Conservation (phyloP, 2,888 invertebrate genomes). For the Achlya flavicornis region DNA sequence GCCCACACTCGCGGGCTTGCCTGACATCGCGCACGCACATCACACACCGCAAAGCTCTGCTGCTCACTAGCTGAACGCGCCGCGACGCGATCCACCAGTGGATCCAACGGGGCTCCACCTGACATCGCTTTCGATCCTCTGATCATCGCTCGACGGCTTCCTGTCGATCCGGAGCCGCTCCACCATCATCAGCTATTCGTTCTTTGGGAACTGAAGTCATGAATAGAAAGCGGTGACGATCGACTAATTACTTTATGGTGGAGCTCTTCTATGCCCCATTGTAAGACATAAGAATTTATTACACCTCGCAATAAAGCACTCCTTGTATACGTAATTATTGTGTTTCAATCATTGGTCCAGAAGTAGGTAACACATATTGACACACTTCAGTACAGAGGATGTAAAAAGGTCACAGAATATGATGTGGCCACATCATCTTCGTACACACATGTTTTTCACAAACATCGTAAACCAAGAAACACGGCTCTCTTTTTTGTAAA, state of each 20-base stretch:
- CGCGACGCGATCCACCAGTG: slow-evolving; percentile 60
- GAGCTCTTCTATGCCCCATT: slow-evolving; percentile 79
- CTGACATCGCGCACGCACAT: slow-evolving; percentile 90
- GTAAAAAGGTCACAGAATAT: slow-evolving; percentile 69
- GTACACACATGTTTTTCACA: slow-evolving; percentile 25
- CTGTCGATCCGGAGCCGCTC: slow-evolving; percentile 53
- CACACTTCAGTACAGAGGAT: slow-evolving; percentile 54
- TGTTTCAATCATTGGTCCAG: slow-evolving; percentile 49
- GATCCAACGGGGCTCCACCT: slow-evolving; percentile 59
- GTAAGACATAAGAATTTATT: slow-evolving; percentile 55
- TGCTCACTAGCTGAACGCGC: slow-evolving; percentile 74
- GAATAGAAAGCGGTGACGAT: slow-evolving; percentile 62
- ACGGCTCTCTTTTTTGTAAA: slow-evolving; percentile 9
- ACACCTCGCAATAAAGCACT: slow-evolving; percentile 57
- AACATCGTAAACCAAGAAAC: slow-evolving; percentile 17
- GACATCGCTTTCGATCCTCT: slow-evolving; percentile 69
- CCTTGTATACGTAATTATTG: slow-evolving; percentile 43
- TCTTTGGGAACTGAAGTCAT: slow-evolving; percentile 65
- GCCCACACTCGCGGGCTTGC: slow-evolving; percentile 90
- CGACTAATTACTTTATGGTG: slow-evolving; percentile 75
- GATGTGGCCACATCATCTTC: slow-evolving; percentile 37
- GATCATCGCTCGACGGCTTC: slow-evolving; percentile 73
- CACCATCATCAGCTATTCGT: slow-evolving; percentile 69
- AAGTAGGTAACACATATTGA: slow-evolving; percentile 61
- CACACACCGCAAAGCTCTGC: slow-evolving; percentile 83